phyloP scores from a whole-genome alignment of 2,888 invertebrate genomes.

The Amblyjoppa proteus region DNA sequence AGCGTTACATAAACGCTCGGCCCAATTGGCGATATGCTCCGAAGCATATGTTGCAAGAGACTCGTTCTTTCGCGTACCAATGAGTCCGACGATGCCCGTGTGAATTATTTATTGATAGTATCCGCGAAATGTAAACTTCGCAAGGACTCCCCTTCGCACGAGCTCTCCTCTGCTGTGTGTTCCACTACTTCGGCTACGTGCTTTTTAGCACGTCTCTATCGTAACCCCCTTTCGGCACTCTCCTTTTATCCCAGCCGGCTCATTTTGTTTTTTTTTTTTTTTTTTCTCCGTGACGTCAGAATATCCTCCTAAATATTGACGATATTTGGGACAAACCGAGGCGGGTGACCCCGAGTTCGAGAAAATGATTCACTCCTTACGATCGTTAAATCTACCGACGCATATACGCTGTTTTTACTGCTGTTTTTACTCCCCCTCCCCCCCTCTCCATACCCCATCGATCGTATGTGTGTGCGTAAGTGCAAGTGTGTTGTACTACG shows the following conservation, averaged over 20 bases:
- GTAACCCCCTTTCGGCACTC: neutral
- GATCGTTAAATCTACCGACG: constrained; percentile 40
- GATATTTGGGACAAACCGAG: constrained; percentile 25
- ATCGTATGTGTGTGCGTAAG: neutral
- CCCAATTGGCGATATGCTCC: neutral
- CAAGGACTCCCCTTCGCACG: neutral
- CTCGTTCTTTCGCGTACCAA: neutral
- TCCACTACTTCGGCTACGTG: constrained; percentile 24
- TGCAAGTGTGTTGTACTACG: neutral
- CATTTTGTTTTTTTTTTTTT: neutral
- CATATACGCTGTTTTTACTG: constrained; percentile 31
- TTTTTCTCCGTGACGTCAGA: constrained; percentile 22
- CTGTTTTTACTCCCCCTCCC: too few relatives aligned
- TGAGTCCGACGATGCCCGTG: neutral
- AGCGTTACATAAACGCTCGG: constrained; percentile 12
- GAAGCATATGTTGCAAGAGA: neutral
- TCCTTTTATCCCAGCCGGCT: neutral
- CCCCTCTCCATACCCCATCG: constrained; percentile 18
- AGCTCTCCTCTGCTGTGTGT: neutral
- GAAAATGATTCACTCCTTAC: constrained; percentile 43
- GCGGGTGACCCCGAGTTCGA: neutral
- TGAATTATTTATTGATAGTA: constrained; percentile 5
- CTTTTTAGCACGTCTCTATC: constrained; percentile 1
- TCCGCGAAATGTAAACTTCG: neutral
- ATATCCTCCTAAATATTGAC: constrained; percentile 46